Conservation (phyloP, 2,113 vertebrate genomes). For the Melanocharis versteri region DNA sequence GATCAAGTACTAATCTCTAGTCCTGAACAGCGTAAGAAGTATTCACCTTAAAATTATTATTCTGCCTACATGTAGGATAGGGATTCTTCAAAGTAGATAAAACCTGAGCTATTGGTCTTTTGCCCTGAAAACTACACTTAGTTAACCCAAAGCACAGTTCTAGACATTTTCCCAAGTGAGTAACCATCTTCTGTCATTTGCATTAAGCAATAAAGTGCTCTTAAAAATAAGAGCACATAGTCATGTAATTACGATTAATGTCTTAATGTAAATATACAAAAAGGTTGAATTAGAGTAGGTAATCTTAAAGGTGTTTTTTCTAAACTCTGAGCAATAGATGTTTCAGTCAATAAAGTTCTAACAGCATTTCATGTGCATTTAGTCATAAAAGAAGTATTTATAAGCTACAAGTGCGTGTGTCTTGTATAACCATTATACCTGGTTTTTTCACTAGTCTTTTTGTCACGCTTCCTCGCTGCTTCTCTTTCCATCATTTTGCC, state of each 20-base stretch:
- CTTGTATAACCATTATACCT: neutral
- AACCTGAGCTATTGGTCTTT: neutral
- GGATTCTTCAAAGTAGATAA: neutral
- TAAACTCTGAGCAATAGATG: neutral
- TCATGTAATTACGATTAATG: neutral
- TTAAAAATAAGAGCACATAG: neutral
- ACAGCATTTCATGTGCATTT: neutral
- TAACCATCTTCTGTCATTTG: neutral
- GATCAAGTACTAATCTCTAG: neutral
- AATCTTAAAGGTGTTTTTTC: neutral
- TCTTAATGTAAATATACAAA: neutral
- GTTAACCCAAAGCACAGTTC: neutral
- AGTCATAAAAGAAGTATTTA: neutral
- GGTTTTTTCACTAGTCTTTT: neutral
- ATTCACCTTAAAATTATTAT: neutral
- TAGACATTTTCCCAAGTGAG: neutral
- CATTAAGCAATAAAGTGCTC: neutral
- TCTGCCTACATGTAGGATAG: neutral
- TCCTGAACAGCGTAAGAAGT: neutral
- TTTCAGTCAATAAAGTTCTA: neutral
- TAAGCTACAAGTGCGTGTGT: neutral
- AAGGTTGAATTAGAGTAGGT: neutral
- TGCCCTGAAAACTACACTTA: neutral
- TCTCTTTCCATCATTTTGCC: neutral
- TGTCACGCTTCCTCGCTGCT: accelerated